Base-by-base conservation (phyloP, 2,113 vertebrate species). In the Erinaceus europaeus region DNA sequence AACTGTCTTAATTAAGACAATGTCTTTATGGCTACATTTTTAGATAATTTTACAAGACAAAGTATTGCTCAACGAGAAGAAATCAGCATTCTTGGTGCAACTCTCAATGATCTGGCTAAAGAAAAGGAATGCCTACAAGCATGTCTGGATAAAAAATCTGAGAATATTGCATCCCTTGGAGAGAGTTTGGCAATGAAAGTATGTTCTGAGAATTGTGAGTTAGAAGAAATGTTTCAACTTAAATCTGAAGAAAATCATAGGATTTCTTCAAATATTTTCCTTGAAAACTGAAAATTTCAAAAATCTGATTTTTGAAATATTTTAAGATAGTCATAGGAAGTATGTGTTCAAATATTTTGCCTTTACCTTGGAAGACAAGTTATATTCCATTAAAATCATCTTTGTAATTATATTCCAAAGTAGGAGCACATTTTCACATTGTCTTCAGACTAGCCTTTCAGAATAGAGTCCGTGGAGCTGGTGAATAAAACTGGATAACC, bases 31-130 rank as follows among this genome's bases (percentile, higher is more conserved):
- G 84, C 94, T 95, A 34, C 91, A 89, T 86, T 71, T 93, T 62
- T 94, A 98, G 98, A 96, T 93, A 95, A 96, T 77, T 96, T 98
- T 94, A 96, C 95, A 83, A 97, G 96, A 90, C 96, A 97, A 93
- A 94, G 80, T 80, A 81, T 93, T 71, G 85, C 81, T 44, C 96
- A 97, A 21, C 94, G 96, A 92, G 96, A 98, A 85, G 97, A 98
- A 86, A 95, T 98, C 68, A 88, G 67, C 91, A 87, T 92, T 79
- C 95, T 98, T 89, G 96, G 97, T 91, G 93, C 92, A 89, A 96
- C 93, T 29, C 48, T 97, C 84, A 89, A 89, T 15, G 96, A 98
- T 55, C 75, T 97, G 88, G 94, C 94, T 82, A 95, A 96, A 91
- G 96, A 97, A 80, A 98, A 97, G 64, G 94, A 97, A 65, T 93